Conservation (phyloP, 2,888 invertebrate genomes). For the Perizoma affinitatum region DNA sequence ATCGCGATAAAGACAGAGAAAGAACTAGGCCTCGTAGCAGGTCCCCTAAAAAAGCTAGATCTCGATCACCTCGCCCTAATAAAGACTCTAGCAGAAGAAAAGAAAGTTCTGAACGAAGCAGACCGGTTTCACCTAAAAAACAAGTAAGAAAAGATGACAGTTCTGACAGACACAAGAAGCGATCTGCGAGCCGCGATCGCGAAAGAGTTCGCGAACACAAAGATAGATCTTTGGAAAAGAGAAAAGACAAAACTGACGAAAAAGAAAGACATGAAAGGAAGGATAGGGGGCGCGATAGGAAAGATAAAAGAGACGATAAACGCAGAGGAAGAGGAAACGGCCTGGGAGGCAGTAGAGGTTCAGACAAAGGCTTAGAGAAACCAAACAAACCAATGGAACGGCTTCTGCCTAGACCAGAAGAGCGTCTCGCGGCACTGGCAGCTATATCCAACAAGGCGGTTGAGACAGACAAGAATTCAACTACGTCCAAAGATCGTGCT, state of each 20-base stretch:
- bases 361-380: constrained; percentile 84
- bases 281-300: constrained; percentile 87
- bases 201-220: constrained; percentile 81
- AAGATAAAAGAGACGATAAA: constrained; percentile 82
- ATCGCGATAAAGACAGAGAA: constrained; percentile 81
- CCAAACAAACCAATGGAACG: constrained; percentile 86
- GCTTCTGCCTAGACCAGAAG: constrained; percentile 85
- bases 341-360: constrained; percentile 70
- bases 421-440: constrained; percentile 85
- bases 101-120: constrained; percentile 77
- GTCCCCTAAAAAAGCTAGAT: constrained; percentile 74
- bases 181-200: constrained; percentile 75
- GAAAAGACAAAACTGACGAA: constrained; percentile 82
- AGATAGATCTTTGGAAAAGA: constrained; percentile 75
- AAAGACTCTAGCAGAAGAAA: constrained; percentile 72
- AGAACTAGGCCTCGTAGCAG: constrained; percentile 77
- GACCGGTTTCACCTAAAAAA: constrained; percentile 80
- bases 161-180: constrained; percentile 70
- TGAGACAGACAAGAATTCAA: constrained; percentile 75
- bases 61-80: constrained; percentile 73
- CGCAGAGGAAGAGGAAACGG: constrained; percentile 66
- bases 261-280: constrained; percentile 86
- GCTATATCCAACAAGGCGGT: constrained; percentile 77
- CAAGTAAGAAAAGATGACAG: constrained; percentile 70
- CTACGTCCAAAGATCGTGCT: constrained; percentile 75